A percentile compares a stretch with the other conserved stretches of the same genome.
These are phyloP conservation scores for Tragelaphus imberbis DNA, from an alignment of 2,113 vertebrate genomes.

Conservation along the genomic window DNA sequence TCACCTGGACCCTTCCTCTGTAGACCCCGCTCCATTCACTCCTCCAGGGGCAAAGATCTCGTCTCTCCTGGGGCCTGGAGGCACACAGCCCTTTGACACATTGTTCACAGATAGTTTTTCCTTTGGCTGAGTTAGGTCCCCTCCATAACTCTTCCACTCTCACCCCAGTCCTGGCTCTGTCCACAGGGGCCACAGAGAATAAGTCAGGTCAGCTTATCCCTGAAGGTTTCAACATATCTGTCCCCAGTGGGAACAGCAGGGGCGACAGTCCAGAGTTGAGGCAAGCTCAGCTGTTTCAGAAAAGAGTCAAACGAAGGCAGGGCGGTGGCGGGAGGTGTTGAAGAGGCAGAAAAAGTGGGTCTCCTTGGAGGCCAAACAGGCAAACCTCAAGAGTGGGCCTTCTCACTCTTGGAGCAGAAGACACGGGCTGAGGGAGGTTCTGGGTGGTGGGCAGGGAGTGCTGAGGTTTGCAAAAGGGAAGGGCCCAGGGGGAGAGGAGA, in stretches of 20 bases:
- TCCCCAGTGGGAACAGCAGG: not conserved
- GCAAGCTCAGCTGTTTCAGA: not conserved
- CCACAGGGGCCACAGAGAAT: not conserved
- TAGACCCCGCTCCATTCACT: not conserved
- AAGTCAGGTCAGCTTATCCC: not conserved
- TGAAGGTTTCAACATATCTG: not conserved
- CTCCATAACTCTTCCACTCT: not conserved
- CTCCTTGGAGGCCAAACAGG: not conserved
- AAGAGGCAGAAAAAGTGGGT: not conserved
- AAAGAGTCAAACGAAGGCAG: not conserved
- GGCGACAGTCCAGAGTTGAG: not conserved
- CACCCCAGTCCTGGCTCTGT: not conserved
- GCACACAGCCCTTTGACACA: not conserved
- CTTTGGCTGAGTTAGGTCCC: not conserved
- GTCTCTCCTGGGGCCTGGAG: not conserved
- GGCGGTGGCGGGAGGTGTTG: accelerated
- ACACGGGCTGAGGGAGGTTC: not conserved
- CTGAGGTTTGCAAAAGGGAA: not conserved
- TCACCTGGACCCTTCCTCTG: not conserved
- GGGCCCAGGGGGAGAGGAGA: not conserved
- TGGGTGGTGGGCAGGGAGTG: accelerated
- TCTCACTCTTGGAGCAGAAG: not conserved
- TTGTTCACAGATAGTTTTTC: not conserved
- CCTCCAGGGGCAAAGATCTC: not conserved
- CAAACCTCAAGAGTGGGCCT: too few relatives aligned